Base-by-base conservation (phyloP, 1,140 invertebrate species). In the Dendroctonus ponderosae region DNA sequence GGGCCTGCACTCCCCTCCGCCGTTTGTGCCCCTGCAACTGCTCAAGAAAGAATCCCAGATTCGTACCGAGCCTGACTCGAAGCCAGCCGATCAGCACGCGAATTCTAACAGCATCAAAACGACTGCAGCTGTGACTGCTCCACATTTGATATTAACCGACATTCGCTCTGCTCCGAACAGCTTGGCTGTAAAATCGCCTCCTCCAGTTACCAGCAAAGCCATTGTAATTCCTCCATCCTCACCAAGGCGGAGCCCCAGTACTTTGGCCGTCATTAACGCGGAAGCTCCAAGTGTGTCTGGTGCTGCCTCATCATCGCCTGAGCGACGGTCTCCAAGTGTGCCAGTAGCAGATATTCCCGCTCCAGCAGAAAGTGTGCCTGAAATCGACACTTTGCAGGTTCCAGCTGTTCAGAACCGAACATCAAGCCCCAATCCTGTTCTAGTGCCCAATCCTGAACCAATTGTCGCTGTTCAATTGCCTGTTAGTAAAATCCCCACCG, bases 351-450 rank as follows among this genome's bases (percentile, higher is more conserved):
- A 12, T 9, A 26, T 7, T 6, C 14, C 14, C 6, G 52, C 38
- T 39, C 52, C 52, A 8, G 40, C 15, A 37, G 37, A 46, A 46
- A 26, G 2, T n/a, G 26, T 15, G 15, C 40, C 39, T 6, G 2
- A 58, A 26, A 6, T 39, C 37, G 7, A 7, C 26, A 26, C 15
- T 42, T 56, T 67, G 12, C n/a, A 43, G 15, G 6, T 67, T 6
- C 57, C 66, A 11, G 8, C 37, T n/a, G 6, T 54, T 9, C 60
- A 68, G n/a, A 37, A 46, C n/a, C 56, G 56, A 8, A 73, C 78
- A 11, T 81, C 81, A 0, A 81, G 80, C 5, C 80, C 80, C 3
- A 84, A 81, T 73, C 83, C 82, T 0, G 82, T 84, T 4, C 83
- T 83, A 67, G 81, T 83, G 0, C 71, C 80, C 50, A 69, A 68